phyloP scores from a whole-genome alignment of 2,888 invertebrate species.

The Serripes groenlandicus region DNA sequence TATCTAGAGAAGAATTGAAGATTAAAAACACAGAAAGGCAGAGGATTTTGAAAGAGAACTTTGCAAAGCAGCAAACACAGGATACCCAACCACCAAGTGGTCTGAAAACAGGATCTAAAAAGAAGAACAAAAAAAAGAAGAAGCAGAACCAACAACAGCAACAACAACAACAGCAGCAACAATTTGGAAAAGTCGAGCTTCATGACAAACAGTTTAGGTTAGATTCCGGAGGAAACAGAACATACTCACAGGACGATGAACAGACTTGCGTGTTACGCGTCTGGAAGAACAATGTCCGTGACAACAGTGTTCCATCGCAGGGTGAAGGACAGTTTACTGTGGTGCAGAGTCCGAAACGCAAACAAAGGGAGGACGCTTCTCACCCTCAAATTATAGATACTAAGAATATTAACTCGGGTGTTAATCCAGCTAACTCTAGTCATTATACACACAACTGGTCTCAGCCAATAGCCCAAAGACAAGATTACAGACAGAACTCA shows the following conservation, averaged over 20 bases:
- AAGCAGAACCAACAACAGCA: conserved; percentile 32
- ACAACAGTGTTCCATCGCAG: background rate
- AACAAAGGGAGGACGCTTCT: background rate
- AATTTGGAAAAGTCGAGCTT: background rate
- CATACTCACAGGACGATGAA: conserved; percentile 62
- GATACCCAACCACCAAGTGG: background rate
- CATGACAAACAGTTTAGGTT: conserved; percentile 41
- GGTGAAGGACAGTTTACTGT: background rate
- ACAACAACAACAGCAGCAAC: conserved; percentile 20
- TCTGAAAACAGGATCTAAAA: conserved; percentile 14
- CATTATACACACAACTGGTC: conserved; percentile 21
- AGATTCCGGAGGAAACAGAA: conserved; percentile 21
- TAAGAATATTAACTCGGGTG: background rate
- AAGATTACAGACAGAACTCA: conserved; percentile 1
- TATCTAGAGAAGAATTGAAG: conserved; percentile 70
- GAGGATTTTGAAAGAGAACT: conserved; percentile 66
- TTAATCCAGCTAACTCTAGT: background rate
- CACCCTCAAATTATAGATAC: background rate
- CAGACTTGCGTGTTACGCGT: conserved; percentile 72
- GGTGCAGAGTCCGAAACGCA: background rate
- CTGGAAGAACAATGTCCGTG: conserved; percentile 45
- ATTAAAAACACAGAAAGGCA: conserved; percentile 73
- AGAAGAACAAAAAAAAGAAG: conserved; percentile 47
- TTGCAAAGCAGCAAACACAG: conserved; percentile 47
- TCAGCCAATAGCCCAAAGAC: conserved; percentile 9